A percentile compares a stretch with the other conserved stretches of the same genome.
Evolutionary conservation across 2,888 invertebrate species (phyloP).

Genomic region (Ectemnius continuus): DNA sequence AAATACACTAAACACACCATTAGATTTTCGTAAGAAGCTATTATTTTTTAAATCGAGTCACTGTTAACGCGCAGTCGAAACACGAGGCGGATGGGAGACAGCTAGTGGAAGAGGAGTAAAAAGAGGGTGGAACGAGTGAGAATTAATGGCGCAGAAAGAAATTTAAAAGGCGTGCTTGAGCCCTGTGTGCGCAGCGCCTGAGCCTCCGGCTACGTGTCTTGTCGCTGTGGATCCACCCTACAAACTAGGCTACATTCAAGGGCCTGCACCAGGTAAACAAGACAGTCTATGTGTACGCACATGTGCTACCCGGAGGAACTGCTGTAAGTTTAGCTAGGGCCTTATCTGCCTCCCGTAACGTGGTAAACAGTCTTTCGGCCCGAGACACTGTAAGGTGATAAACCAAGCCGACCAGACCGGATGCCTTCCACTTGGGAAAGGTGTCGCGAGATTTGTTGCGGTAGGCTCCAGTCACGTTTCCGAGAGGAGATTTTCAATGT

Average conservation of each 20-base stretch:
- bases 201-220: conserved; percentile 23
- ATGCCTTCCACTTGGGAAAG: no score
- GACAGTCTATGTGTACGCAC: conserved; percentile 26
- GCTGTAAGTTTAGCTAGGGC: conserved; percentile 23
- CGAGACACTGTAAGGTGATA: conserved; percentile 30
- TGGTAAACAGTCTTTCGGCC: conserved; percentile 26
- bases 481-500: conserved; percentile 20
- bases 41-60: no score
- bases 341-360: conserved; percentile 31
- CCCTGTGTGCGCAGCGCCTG: conserved; percentile 11
- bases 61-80: no score
- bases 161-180: conserved; percentile 64
- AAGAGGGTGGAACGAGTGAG: conserved; percentile 51
- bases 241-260: conserved; percentile 34
- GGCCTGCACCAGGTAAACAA: conserved; percentile 49
- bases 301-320: conserved; percentile 16
- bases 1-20: no score
- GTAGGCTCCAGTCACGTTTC: conserved; percentile 22
- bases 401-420: no score
- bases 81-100: neutral
- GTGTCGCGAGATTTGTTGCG: conserved; percentile 32
- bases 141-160: conserved; percentile 72
- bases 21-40: no score
- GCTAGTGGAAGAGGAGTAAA: conserved; percentile 7
- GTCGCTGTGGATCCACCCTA: conserved; percentile 23